Evolutionary conservation across 2,797 vertebrate genomes (phyloP).

Genomic region (Selene dorsalis): DNA sequence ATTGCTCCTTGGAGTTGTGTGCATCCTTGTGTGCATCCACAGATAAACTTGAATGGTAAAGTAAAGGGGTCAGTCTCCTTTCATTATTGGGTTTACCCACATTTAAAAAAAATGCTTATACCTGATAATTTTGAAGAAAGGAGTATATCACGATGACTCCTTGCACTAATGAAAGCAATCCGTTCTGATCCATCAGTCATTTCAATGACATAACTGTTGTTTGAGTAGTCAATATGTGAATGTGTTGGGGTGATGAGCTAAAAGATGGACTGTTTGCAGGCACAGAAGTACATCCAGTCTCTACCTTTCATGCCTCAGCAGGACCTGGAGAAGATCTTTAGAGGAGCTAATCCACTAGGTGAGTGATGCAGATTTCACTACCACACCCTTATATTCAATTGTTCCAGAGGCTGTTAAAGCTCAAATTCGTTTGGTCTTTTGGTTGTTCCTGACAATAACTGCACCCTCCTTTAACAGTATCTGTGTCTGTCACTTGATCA

Average conservation of each 20-base stretch:
- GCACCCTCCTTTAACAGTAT: constrained; percentile 2
- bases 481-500: constrained; percentile 67
- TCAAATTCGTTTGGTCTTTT: constrained; percentile 13
- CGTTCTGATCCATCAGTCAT: constrained; percentile 23
- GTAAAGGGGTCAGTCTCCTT: no score
- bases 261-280: constrained; percentile 81
- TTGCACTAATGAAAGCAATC: neutral
- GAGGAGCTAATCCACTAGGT: constrained; percentile 95
- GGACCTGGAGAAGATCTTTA: constrained; percentile 95
- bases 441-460: neutral
- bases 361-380: constrained; percentile 44
- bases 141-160: neutral
- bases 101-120: no score
- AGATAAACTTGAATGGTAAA: no score
- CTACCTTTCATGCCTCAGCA: constrained; percentile 97
- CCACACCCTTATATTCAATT: constrained; percentile 32
- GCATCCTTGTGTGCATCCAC: no score
- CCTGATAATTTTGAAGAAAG: no score
- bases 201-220: constrained; percentile 30
- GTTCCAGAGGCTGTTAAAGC: constrained; percentile 5
- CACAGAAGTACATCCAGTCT: constrained; percentile 98
- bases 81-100: no score
- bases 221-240: constrained; percentile 37
- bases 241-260: constrained; percentile 22
- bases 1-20: no score